Percentiles rank a stretch among this genome's conserved stretches.
Conservation (phyloP, 1,140 invertebrate species). For the Brachionus calyciflorus region DNA sequence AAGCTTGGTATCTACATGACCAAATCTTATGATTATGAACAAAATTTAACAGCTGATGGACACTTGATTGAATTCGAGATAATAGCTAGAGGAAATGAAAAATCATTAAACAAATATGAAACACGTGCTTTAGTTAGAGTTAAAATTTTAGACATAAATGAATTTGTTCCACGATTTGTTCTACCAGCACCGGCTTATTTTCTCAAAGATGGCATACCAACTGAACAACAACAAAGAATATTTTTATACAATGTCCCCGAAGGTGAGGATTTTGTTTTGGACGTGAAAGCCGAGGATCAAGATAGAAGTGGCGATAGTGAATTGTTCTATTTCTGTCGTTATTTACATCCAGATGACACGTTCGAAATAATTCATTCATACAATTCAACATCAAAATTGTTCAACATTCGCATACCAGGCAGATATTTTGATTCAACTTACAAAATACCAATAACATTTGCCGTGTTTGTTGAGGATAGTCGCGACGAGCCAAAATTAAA, state of each 20-base stretch:
- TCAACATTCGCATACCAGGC: conserved; percentile 30
- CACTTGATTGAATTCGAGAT: conserved; percentile 44
- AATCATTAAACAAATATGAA: conserved; percentile 34
- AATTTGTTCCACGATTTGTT: conserved; percentile 27
- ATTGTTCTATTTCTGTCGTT: conserved; percentile 17
- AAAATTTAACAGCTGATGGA: background rate
- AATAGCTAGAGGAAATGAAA: conserved; percentile 1
- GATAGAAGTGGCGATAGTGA: conserved; percentile 25
- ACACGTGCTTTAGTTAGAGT: conserved; percentile 7
- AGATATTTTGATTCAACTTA: conserved; percentile 21
- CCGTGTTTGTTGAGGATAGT: background rate
- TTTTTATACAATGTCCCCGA: conserved; percentile 28
- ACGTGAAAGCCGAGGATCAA: conserved; percentile 25
- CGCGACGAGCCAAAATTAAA: background rate
- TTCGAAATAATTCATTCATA: conserved; percentile 27
- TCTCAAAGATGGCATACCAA: conserved; percentile 32
- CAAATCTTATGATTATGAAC: conserved; percentile 18
- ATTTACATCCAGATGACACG: conserved; percentile 32
- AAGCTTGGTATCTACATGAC: conserved; percentile 25
- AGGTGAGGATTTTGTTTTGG: conserved; percentile 23
- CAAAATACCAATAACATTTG: conserved; percentile 35
- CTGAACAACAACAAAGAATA: conserved; percentile 16
- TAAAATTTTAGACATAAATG: conserved; percentile 36
- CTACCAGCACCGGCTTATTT: conserved; percentile 15
- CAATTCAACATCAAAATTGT: conserved; percentile 20